phyloP scores from a whole-genome alignment of 1,140 invertebrate genomes.

The Meteorus sp. region DNA sequence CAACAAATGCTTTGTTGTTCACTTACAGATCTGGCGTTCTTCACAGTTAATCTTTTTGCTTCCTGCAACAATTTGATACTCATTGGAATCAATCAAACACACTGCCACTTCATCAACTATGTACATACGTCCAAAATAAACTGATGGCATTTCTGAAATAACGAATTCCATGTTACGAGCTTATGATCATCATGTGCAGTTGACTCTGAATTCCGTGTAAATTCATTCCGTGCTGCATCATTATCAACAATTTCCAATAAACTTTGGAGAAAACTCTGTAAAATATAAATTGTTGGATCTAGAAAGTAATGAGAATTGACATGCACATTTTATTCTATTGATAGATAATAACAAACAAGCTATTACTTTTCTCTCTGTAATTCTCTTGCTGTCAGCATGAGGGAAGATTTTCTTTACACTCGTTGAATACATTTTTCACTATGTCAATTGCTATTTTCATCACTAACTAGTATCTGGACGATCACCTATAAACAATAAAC shows the following conservation, averaged over 20 bases:
- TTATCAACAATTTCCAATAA: constrained; percentile 35
- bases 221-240: constrained; percentile 29
- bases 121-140: constrained; percentile 36
- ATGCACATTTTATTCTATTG: no score
- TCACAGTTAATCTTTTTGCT: no score
- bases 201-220: constrained; percentile 28
- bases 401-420: background rate
- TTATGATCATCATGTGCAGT: background rate
- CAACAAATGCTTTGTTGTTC: background rate
- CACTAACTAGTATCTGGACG: no score
- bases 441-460: no score
- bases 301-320: no score
- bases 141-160: constrained; percentile 34
- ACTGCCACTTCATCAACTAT: background rate
- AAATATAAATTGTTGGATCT: background rate
- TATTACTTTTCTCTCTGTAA: background rate
- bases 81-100: background rate
- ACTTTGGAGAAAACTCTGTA: background rate
- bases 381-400: background rate
- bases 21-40: background rate
- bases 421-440: background rate
- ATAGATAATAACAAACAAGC: no score
- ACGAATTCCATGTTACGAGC: constrained; percentile 32
- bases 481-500: no score
- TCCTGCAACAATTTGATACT: background rate